phyloP scores from a whole-genome alignment of 2,113 vertebrate species.

The Chauna torquata region DNA sequence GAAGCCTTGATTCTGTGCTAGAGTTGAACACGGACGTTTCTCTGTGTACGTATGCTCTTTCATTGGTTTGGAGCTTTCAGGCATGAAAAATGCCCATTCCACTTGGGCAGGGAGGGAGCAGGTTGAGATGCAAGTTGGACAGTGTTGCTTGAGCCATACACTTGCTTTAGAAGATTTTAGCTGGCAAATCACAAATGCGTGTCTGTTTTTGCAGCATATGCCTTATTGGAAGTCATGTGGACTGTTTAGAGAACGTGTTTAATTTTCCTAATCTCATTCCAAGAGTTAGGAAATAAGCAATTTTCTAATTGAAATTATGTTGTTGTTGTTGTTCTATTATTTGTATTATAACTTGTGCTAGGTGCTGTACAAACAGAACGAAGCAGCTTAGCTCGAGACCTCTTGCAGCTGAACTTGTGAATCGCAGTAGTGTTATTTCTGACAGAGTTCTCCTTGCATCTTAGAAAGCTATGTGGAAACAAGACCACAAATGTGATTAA shows the following conservation, averaged over 20 bases:
- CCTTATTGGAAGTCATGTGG: not conserved
- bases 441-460: accelerated
- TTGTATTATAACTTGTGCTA: not conserved
- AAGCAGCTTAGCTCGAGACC: not conserved
- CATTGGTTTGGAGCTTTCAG: not conserved
- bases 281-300: not conserved
- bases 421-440: accelerated
- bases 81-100: not conserved
- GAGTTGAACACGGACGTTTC: accelerated
- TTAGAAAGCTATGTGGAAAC: not conserved
- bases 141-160: accelerated
- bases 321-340: not conserved
- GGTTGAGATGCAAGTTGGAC: accelerated
- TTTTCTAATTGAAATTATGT: not conserved
- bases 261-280: not conserved
- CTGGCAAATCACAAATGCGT: not conserved
- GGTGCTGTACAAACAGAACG: not conserved
- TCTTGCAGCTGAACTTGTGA: not conserved
- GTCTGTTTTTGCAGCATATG: not conserved
- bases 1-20: not conserved
- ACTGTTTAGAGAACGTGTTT: not conserved
- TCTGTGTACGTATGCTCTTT: not conserved
- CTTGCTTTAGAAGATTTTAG: not conserved
- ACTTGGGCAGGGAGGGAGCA: accelerated
- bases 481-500: not conserved